Base-by-base conservation (phyloP, 2,797 vertebrate species). In the Otolemur crassicaudatus region DNA sequence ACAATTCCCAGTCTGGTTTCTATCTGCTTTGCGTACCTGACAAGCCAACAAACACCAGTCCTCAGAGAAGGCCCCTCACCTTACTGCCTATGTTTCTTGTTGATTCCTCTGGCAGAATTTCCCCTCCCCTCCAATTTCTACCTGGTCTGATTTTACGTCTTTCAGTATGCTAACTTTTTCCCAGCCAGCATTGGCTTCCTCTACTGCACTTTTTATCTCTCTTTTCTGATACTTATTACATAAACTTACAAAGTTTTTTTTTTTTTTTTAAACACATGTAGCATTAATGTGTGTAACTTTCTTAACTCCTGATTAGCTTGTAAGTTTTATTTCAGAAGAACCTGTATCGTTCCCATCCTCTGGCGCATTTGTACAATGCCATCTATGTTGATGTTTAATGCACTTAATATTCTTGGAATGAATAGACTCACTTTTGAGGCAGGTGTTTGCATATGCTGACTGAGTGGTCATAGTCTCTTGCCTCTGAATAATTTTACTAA, bases 1-100 rank as follows among this genome's bases (percentile, higher is more conserved):
- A 60, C 17, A 77, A 20, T 83, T 92, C 80, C 19, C 86, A 90
- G 14, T 31, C 80, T 90, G 79, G 81, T 27, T 77, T 73, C 93
- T 67, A 23, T n/a, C 14, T 60, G n/a, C 20, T 95, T 97, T 91
- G 79, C 19, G 2, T 70, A 58, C 7, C 10, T 70, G 20, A 29
- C 1, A 7, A 25, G 11, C n/a, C 31, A 58, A 46, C 22, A 76
- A 87, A 67, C 56, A 70, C 67, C 23, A 40, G 6, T 14, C 69
- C 49, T 75, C 70, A 4, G 19, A 43, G 25, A 23, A 77, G 37
- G 22, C 7, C 40, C 31, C 22, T 83, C 27, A 22, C 19, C 43
- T n/a, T 58, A 22, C 22, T 49, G n/a, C 13, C 49, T 53, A 16
- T 70, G 49, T 82, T 43, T 25, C 37, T 3, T 5, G 29, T 77